Evolutionary conservation across 2,888 invertebrate genomes (phyloP).

Genomic region (Megamerina dolium): DNA sequence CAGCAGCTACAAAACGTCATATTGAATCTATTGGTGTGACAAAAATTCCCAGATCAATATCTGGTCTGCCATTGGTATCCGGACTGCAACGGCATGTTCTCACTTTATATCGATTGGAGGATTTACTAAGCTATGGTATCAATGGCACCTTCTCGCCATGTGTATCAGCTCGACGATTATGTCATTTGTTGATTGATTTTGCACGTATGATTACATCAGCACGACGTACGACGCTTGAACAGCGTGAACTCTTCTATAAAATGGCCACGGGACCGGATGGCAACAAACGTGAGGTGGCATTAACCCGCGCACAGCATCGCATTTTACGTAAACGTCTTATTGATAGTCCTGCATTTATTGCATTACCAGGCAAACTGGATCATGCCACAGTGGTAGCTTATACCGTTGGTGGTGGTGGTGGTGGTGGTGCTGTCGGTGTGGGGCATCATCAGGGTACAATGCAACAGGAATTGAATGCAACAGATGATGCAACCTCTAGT

Average conservation of each 20-base stretch:
- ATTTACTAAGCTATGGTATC: slow-evolving; percentile 64
- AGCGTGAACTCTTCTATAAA: slow-evolving; percentile 68
- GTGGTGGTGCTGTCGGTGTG: not conserved
- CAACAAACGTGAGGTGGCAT: slow-evolving; percentile 52
- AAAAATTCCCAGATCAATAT: slow-evolving; percentile 51
- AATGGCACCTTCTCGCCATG: slow-evolving; percentile 59
- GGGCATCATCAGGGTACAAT: slow-evolving; percentile 8
- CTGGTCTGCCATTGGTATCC: slow-evolving; percentile 62
- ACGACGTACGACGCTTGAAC: slow-evolving; percentile 75
- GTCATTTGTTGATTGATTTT: slow-evolving; percentile 70
- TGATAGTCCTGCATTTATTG: slow-evolving; percentile 62
- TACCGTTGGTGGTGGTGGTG: slow-evolving; percentile 56
- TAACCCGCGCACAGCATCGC: slow-evolving; percentile 60
- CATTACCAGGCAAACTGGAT: slow-evolving; percentile 80
- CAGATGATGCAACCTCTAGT: slow-evolving; percentile 9
- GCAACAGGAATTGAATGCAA: slow-evolving; percentile 8
- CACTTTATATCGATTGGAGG: slow-evolving; percentile 68
- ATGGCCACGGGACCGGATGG: slow-evolving; percentile 54
- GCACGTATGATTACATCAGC: slow-evolving; percentile 73
- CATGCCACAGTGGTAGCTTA: slow-evolving; percentile 82
- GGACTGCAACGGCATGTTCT: slow-evolving; percentile 71
- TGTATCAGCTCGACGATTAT: slow-evolving; percentile 59
- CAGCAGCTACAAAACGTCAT: not conserved
- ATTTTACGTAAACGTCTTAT: slow-evolving; percentile 63
- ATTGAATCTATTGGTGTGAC: slow-evolving; percentile 12